Conservation (phyloP, 2,113 vertebrate species). For the Nannospalax galili region DNA sequence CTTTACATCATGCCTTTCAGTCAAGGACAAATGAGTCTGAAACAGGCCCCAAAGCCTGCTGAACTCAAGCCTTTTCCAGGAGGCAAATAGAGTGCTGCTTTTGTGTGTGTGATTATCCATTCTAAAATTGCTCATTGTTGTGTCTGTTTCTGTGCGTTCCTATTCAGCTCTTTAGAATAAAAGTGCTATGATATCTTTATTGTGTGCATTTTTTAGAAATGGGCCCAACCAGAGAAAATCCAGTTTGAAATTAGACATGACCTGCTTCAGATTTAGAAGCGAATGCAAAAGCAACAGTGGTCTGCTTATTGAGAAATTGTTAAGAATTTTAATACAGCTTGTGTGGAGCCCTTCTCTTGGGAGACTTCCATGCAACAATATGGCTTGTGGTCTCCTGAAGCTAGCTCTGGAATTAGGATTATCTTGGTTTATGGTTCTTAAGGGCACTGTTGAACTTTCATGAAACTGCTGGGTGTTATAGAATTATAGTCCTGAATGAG, state of each 20-base stretch:
- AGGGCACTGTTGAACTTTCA: background rate
- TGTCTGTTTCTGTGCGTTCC: constrained; percentile 33
- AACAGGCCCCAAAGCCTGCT: constrained; percentile 60
- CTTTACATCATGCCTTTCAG: constrained; percentile 69
- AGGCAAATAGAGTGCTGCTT: constrained; percentile 39
- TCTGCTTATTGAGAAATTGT: background rate
- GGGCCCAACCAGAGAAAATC: background rate
- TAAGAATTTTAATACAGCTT: background rate
- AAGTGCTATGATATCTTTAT: background rate
- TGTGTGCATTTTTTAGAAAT: background rate
- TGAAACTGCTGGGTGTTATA: background rate
- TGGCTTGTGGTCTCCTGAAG: background rate
- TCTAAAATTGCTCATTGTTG: constrained; percentile 43
- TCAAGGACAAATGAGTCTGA: constrained; percentile 74
- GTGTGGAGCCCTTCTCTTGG: background rate
- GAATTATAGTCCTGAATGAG: background rate
- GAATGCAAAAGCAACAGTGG: background rate
- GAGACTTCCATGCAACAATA: fast-evolving
- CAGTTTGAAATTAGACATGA: constrained; percentile 13
- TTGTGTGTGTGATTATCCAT: constrained; percentile 45
- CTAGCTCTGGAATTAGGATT: background rate
- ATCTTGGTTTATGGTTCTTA: background rate
- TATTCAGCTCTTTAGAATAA: constrained; percentile 46
- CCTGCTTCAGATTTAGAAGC: background rate
- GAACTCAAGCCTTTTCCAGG: constrained; percentile 53